Base-by-base conservation (phyloP, 2,113 vertebrate genomes). In the Sceloporus tristichus region DNA sequence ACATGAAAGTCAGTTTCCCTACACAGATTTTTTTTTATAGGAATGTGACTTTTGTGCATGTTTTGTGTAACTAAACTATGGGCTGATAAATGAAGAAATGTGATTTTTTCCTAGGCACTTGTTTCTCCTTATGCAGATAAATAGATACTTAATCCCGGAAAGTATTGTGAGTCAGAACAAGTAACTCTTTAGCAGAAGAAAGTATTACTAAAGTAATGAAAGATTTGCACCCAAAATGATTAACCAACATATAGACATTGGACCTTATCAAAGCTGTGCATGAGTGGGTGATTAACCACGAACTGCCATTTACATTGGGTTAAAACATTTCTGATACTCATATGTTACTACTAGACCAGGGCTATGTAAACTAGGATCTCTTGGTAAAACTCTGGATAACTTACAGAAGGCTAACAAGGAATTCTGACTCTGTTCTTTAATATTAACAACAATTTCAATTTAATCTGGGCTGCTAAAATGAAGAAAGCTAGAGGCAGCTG, bases 151-250 rank as follows among this genome's bases (percentile, higher is more conserved):
- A 70, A 40, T 85, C 87, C 62, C 88, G 9, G 84, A 70, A 42
- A 77, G 83, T 79, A 53, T 62, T 48, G 78, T 34, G 11, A 14
- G 25, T 59, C 68, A 77, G 0, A 42, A 74, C 79, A 10, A 0
- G 80, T 80, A 2, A 42, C 53, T 84, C 19, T 77, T 38, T 90
- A 65, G 62, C 8, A 0, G 19, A 42, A 82, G 29, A 38, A 70
- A 68, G 21, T 77, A 89, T 48, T 82, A 66, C 83, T 78, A 84
- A 86, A 88, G 78, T 83, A 86, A 42, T 0, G 0, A 59, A 87
- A 85, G 75, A 84, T 78, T 53, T 83, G 40, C n/a, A 38, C 71
- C 42, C 66, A 59, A 88, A 88, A 84, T 88, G n/a, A 48, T 77
- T 68, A 85, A 86, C 81, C 62, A 0, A 0, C 23, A 56, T 2